Evolutionary conservation across 1,140 invertebrate species (phyloP).

Genomic region (Meloidogyne exigua): DNA sequence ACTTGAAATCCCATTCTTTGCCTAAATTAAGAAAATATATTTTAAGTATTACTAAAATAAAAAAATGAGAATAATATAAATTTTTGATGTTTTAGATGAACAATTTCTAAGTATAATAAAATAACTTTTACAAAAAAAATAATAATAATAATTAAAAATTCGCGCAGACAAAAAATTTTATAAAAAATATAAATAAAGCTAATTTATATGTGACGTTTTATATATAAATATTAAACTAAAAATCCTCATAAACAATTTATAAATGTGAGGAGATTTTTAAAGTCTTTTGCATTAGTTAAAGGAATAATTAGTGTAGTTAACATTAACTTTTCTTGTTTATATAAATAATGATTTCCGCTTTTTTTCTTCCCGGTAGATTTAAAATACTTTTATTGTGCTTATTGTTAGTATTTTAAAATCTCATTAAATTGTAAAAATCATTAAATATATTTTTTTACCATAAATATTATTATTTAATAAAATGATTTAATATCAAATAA

Average conservation of each 20-base stretch:
- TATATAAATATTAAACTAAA: not conserved
- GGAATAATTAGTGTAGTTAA: too few species aligned
- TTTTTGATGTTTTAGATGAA: not conserved
- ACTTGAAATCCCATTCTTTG: not conserved
- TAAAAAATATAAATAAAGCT: slow-evolving; percentile 5
- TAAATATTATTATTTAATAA: too few species aligned
- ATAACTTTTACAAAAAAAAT: not conserved
- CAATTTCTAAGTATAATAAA: too few species aligned
- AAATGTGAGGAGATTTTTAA: not conserved
- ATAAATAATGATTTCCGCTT: not conserved
- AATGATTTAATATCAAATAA: too few species aligned
- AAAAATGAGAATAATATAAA: not conserved
- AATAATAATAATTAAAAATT: not conserved
- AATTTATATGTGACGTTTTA: not conserved
- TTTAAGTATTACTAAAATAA: not conserved
- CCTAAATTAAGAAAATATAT: not conserved
- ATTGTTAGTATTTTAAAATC: too few species aligned
- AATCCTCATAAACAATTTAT: not conserved
- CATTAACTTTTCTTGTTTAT: not conserved
- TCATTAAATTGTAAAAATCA: too few species aligned
- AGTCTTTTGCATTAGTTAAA: too few species aligned
- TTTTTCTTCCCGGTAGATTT: not conserved
- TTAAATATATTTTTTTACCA: too few species aligned
- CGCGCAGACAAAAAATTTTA: not conserved
- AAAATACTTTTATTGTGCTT: too few species aligned